phyloP scores from a whole-genome alignment of 2,113 vertebrate species.

The Acinonyx jubatus region DNA sequence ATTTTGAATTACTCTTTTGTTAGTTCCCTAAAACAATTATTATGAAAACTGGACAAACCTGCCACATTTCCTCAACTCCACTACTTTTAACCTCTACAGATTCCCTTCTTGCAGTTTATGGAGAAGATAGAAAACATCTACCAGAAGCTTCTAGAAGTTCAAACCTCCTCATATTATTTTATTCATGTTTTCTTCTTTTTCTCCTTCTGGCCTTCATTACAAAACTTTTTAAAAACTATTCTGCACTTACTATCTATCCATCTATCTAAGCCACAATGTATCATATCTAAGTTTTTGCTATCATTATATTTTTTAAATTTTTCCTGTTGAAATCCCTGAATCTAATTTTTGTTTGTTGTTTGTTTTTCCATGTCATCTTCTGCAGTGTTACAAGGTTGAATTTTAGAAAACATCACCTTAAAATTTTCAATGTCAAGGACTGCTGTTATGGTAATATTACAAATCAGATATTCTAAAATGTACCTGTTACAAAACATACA shows the following conservation, averaged over 20 bases:
- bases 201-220: neutral
- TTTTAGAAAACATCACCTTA: neutral
- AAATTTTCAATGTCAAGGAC: neutral
- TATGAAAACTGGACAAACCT: neutral
- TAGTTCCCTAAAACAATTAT: neutral
- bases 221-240: neutral
- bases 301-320: neutral
- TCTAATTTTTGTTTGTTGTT: neutral
- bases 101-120: neutral
- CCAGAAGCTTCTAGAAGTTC: neutral
- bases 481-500: neutral
- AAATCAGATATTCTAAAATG: neutral
- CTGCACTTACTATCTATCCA: neutral
- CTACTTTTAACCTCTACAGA: neutral
- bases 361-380: neutral
- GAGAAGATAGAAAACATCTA: neutral
- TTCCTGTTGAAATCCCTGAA: neutral
- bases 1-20: neutral
- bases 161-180: neutral
- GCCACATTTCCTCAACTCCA: neutral
- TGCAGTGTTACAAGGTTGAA: neutral
- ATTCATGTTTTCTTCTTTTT: neutral
- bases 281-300: neutral
- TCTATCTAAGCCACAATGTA: neutral
- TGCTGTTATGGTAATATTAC: neutral